phyloP scores from a whole-genome alignment of 2,888 invertebrate species.

The Ichneumon xanthorius region DNA sequence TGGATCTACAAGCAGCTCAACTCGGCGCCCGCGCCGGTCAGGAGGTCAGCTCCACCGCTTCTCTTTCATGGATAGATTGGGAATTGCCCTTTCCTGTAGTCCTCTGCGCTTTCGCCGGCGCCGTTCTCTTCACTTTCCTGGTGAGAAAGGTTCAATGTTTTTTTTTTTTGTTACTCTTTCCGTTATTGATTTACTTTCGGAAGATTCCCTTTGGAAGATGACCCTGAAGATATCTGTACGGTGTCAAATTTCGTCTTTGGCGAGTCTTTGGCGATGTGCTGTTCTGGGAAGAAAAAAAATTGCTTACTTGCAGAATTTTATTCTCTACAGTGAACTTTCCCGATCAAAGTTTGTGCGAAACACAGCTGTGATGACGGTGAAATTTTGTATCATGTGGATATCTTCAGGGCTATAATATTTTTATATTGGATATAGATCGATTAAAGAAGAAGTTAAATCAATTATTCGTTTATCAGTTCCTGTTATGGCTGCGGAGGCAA shows the following conservation, averaged over 20 bases:
- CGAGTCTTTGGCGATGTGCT: too few species aligned
- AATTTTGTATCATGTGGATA: neutral
- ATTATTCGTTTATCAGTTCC: slow-evolving; percentile 73
- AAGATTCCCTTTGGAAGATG: neutral
- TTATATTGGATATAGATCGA: neutral
- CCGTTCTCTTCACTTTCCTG: slow-evolving; percentile 83
- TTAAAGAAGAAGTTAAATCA: neutral
- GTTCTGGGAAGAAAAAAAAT: too few species aligned
- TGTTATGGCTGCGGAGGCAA: slow-evolving; percentile 85
- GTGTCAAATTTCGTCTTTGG: too few species aligned
- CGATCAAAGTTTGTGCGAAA: too few species aligned
- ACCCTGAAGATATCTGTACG: too few species aligned
- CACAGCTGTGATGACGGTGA: neutral
- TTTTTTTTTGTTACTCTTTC: neutral
- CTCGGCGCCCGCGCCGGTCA: slow-evolving; percentile 80
- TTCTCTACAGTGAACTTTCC: too few species aligned
- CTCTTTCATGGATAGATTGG: slow-evolving; percentile 83
- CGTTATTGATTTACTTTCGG: neutral
- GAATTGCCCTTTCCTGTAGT: slow-evolving; percentile 81
- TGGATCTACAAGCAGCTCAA: slow-evolving; percentile 82
- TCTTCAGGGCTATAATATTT: neutral
- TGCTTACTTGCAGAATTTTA: too few species aligned
- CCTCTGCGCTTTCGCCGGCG: slow-evolving; percentile 82
- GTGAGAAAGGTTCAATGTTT: slow-evolving; percentile 70
- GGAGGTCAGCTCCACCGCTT: slow-evolving; percentile 80